Evolutionary conservation across 2,888 invertebrate species (phyloP).

Genomic region (Nephrocerus scutellatus): DNA sequence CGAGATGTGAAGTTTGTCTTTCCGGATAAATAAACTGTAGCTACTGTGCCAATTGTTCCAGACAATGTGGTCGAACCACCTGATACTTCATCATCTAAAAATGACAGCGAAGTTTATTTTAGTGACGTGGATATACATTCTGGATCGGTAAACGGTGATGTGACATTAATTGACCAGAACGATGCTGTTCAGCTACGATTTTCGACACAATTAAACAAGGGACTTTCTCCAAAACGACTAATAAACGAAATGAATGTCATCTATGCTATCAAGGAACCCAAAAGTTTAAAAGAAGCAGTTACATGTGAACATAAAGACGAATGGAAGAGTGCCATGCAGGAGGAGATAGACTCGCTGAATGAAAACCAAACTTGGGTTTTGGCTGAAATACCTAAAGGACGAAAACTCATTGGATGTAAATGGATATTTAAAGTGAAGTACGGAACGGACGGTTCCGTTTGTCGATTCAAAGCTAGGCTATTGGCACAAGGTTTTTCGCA

Average conservation of each 20-base stretch:
- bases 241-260: conserved; percentile 11
- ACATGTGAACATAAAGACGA: conserved; percentile 4
- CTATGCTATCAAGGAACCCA: conserved; percentile 8
- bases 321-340: conserved; percentile 10
- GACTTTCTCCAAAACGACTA: conserved; percentile 11
- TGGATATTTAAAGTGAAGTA: conserved; percentile 20
- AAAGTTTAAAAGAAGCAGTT: conserved; percentile 6
- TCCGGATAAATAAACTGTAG: no score
- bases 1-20: no score
- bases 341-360: conserved; percentile 8
- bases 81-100: no score
- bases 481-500: conserved; percentile 18
- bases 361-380: conserved; percentile 11
- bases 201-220: conserved; percentile 16
- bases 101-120: no score
- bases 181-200: no score
- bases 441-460: conserved; percentile 14
- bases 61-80: no score
- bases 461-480: conserved; percentile 14
- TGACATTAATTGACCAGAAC: no score
- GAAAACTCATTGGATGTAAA: conserved; percentile 23
- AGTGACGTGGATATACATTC: no score
- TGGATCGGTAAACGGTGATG: no score
- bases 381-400: conserved; percentile 18
- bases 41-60: no score